Conservation (phyloP, 2,113 vertebrate genomes). For the Rhinolophus ferrumequinum region DNA sequence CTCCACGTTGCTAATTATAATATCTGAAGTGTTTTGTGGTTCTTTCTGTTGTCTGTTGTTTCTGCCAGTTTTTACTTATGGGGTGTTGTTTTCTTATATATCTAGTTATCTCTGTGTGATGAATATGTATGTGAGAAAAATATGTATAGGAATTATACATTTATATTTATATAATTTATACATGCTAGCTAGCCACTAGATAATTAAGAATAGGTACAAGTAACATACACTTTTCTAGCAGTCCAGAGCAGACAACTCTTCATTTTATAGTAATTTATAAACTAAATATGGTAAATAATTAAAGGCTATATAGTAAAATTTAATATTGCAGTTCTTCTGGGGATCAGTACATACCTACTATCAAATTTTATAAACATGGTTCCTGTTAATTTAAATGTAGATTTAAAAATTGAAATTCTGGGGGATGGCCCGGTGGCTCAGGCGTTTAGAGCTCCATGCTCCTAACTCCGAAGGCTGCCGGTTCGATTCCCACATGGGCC, state of each 20-base stretch:
- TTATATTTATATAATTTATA: background rate
- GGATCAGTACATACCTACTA: background rate
- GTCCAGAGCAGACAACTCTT: background rate
- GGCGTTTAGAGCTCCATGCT: no score
- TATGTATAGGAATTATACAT: background rate
- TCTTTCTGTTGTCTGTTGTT: background rate
- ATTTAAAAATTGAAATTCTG: background rate
- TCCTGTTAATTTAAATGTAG: slow-evolving; percentile 8
- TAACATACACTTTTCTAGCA: background rate
- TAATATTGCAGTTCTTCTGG: background rate
- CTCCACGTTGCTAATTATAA: background rate
- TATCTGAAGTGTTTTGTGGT: background rate
- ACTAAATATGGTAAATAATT: background rate
- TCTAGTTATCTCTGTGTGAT: background rate
- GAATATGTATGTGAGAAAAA: slow-evolving; percentile 16
- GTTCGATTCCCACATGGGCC: no score
- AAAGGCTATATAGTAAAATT: background rate
- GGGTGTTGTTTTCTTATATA: background rate
- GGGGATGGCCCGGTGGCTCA: no score
- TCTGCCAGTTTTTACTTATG: background rate
- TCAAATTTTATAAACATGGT: background rate
- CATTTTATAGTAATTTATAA: slow-evolving; percentile 8
- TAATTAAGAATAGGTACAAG: background rate
- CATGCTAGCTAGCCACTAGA: background rate
- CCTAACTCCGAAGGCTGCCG: no score